Conservation (phyloP, 2,797 vertebrate genomes). For the Hippoglossus hippoglossus region DNA sequence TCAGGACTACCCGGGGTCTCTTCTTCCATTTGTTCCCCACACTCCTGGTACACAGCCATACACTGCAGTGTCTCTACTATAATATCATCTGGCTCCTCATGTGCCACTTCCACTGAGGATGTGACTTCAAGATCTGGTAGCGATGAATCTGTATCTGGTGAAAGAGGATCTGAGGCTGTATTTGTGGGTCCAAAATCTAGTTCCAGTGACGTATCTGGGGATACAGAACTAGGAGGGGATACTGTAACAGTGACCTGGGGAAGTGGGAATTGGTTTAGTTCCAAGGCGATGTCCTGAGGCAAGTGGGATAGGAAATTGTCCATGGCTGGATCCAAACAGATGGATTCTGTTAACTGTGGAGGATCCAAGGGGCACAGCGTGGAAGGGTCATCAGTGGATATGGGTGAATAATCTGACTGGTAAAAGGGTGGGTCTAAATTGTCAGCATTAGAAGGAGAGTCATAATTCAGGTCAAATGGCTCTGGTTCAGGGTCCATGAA, state of each 20-base stretch:
- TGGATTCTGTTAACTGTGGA: conserved; percentile 47
- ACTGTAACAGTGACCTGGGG: conserved; percentile 76
- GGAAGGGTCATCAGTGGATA: conserved; percentile 55
- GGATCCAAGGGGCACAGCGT: conserved; percentile 43
- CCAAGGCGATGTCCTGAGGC: conserved; percentile 38
- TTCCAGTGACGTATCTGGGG: conserved; percentile 74
- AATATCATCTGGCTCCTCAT: conserved; percentile 58
- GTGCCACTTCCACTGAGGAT: conserved; percentile 51
- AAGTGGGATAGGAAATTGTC: conserved; percentile 48
- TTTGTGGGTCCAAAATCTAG: conserved; percentile 65
- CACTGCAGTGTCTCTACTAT: conserved; percentile 57
- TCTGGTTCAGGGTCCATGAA: conserved; percentile 84
- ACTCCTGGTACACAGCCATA: conserved; percentile 56
- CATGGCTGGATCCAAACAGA: conserved; percentile 47
- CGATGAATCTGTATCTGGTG: conserved; percentile 41
- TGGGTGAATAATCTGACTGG: conserved; percentile 59
- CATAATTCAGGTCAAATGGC: conserved; percentile 72
- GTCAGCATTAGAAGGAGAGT: conserved; percentile 64
- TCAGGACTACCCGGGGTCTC: conserved; percentile 54
- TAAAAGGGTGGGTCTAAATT: conserved; percentile 60
- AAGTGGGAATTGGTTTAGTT: conserved; percentile 22
- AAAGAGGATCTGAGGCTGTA: conserved; percentile 42
- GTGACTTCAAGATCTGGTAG: conserved; percentile 45
- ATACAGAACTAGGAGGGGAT: conserved; percentile 80
- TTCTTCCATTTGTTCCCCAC: conserved; percentile 50